Percentiles rank a stretch among this genome's conserved stretches.
phyloP scores from a whole-genome alignment of 1,140 invertebrate genomes.

The Magallana gigas region DNA sequence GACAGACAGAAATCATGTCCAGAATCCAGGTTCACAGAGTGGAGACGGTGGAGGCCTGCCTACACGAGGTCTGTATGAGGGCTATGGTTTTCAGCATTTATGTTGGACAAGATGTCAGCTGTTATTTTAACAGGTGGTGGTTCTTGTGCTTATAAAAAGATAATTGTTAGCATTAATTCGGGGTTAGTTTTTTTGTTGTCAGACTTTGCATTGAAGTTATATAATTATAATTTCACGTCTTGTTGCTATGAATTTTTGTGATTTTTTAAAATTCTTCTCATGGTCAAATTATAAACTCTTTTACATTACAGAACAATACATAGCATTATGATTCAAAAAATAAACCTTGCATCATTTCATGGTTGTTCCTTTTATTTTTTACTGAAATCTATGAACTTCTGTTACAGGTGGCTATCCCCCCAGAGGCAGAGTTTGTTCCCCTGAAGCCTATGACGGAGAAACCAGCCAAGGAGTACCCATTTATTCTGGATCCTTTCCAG shows the following conservation, averaged over 20 bases:
- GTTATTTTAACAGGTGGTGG: too few species aligned
- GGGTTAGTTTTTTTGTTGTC: too few species aligned
- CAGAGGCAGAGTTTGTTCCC: constrained; percentile 90
- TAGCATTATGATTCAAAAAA: not conserved
- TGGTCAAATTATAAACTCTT: too few species aligned
- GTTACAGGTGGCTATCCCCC: constrained; percentile 88
- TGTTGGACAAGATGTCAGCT: too few species aligned
- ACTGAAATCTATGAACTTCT: not conserved
- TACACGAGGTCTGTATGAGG: constrained; percentile 86
- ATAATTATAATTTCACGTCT: too few species aligned
- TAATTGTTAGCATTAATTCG: too few species aligned
- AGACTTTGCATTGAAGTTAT: too few species aligned
- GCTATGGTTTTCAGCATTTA: too few species aligned
- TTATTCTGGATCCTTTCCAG: constrained; percentile 98
- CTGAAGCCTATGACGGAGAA: constrained; percentile 69
- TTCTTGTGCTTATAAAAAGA: too few species aligned
- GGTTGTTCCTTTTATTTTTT: not conserved
- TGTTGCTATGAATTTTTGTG: too few species aligned
- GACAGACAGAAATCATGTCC: constrained; percentile 77
- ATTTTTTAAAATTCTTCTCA: too few species aligned
- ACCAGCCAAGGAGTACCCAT: constrained; percentile 95
- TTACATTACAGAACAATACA: too few species aligned
- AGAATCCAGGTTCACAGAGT: constrained; percentile 89
- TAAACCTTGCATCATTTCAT: not conserved
- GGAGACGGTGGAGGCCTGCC: constrained; percentile 93